Evolutionary conservation across 2,113 vertebrate species (phyloP).

Genomic region (Plotosus lineatus): DNA sequence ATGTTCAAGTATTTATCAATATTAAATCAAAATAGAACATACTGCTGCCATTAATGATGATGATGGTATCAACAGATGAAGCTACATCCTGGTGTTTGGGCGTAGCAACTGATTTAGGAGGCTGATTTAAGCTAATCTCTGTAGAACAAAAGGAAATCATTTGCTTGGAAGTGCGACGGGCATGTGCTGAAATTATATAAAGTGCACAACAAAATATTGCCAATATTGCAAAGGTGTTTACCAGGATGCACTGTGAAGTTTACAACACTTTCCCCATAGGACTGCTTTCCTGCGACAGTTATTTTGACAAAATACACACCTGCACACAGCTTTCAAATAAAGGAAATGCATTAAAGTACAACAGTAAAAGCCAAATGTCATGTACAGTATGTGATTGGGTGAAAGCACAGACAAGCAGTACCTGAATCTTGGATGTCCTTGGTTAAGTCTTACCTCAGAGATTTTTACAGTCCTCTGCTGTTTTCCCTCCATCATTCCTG

Average conservation of each 20-base stretch:
- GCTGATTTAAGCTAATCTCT: conserved; percentile 71
- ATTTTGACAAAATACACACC: conserved; percentile 76
- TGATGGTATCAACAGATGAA: conserved; percentile 63
- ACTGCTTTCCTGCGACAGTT: conserved; percentile 69
- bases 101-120: conserved; percentile 69
- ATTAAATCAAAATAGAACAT: conserved; percentile 46
- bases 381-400: not conserved
- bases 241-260: conserved; percentile 79
- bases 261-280: conserved; percentile 76
- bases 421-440: not conserved
- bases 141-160: conserved; percentile 26
- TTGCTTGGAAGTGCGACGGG: not conserved
- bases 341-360: not conserved
- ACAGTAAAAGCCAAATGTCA: not conserved
- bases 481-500: conserved; percentile 69
- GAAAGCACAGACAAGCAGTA: not conserved
- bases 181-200: not conserved
- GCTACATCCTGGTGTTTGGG: conserved; percentile 74
- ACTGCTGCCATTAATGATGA: conserved; percentile 78
- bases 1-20: not conserved
- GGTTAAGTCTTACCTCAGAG: conserved; percentile 66
- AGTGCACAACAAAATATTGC: not conserved
- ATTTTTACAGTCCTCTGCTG: conserved; percentile 68
- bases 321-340: conserved; percentile 66
- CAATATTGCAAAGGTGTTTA: conserved; percentile 53